Conservation (phyloP, 2,888 invertebrate genomes). For the Dyspetes luteomarginatus region DNA sequence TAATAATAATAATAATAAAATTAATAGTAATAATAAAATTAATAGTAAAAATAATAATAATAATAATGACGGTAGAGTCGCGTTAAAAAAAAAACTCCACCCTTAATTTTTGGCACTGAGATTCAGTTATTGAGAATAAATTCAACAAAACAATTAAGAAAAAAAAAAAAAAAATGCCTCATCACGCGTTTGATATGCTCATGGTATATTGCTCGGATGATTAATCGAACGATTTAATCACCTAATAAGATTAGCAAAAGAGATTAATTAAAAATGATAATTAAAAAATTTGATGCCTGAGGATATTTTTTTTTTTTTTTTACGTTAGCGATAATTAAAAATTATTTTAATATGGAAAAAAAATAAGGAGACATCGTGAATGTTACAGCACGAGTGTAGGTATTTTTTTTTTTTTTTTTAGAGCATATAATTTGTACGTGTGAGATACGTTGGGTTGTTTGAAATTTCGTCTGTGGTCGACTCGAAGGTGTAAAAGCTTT, state of each 20-base stretch:
- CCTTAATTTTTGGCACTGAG: constrained; percentile 25
- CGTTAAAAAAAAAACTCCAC: not conserved
- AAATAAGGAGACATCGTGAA: not conserved
- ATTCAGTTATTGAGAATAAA: not conserved
- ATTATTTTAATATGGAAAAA: not conserved
- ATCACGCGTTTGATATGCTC: constrained; percentile 46
- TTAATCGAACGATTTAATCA: not conserved
- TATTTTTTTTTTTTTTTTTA: too few species aligned
- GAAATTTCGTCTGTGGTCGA: not conserved
- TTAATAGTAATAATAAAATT: constrained; percentile 17
- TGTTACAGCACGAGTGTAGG: not conserved
- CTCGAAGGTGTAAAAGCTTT: not conserved
- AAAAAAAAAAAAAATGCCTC: not conserved
- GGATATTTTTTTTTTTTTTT: too few species aligned
- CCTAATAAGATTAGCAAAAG: constrained; percentile 4
- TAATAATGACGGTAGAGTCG: constrained; percentile 3
- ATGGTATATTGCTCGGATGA: constrained; percentile 31
- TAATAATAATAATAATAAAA: not conserved
- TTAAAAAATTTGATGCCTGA: not conserved
- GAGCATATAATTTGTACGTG: not conserved
- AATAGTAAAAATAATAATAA: constrained; percentile 4
- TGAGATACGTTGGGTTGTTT: not conserved
- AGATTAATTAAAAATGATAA: not conserved
- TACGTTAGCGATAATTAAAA: not conserved
- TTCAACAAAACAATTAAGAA: not conserved